Evolutionary conservation across 2,113 vertebrate genomes (phyloP).

Genomic region (Poeciliopsis occidentalis): DNA sequence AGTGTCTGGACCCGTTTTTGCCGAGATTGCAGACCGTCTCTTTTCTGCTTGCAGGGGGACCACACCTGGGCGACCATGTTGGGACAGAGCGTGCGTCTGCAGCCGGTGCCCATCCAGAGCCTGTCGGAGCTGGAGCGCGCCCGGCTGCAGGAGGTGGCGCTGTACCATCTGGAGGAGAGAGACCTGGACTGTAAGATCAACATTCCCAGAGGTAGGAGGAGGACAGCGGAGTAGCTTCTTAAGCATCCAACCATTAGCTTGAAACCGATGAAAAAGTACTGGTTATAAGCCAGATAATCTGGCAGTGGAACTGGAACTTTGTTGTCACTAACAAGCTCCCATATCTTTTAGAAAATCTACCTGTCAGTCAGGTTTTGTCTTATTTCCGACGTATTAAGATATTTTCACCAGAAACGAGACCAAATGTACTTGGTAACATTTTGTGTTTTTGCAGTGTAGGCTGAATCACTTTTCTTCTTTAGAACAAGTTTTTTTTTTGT

Average conservation of each 20-base stretch:
- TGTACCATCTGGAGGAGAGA: slow-evolving; percentile 79
- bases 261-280: too few species aligned
- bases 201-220: slow-evolving; percentile 78
- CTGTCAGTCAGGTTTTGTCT: too few species aligned
- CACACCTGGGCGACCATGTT: slow-evolving; percentile 81
- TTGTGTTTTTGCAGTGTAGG: too few species aligned
- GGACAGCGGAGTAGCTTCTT: neutral
- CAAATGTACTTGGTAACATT: too few species aligned
- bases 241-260: neutral
- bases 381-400: too few species aligned
- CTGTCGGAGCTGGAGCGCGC: slow-evolving; percentile 84
- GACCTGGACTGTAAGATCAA: slow-evolving; percentile 80
- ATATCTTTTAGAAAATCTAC: too few species aligned
- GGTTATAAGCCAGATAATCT: too few species aligned
- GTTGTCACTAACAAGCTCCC: too few species aligned
- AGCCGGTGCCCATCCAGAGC: slow-evolving; percentile 80
- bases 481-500: neutral
- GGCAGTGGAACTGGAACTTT: too few species aligned
- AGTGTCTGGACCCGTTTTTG: neutral
- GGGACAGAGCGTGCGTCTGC: slow-evolving; percentile 80
- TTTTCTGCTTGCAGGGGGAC: slow-evolving; percentile 65
- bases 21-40: neutral
- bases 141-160: slow-evolving; percentile 78
- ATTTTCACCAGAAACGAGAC: too few species aligned
- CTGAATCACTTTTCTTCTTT: neutral